A percentile compares a stretch with the other conserved stretches of the same genome.
Evolutionary conservation across 2,113 vertebrate species (phyloP).

Genomic region (Plectropomus leopardus): DNA sequence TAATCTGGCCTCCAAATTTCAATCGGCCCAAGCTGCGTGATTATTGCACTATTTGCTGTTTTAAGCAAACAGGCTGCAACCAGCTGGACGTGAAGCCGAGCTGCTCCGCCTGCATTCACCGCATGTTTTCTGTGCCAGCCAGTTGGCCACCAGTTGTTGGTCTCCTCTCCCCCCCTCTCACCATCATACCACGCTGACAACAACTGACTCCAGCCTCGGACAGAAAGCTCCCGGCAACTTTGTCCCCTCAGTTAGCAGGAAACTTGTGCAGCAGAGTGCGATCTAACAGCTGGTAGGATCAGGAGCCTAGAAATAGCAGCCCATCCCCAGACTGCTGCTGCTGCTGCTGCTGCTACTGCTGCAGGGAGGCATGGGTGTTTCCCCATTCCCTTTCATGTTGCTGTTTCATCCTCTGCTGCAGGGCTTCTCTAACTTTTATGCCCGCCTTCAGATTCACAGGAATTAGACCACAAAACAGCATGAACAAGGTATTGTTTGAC

Average conservation of each 20-base stretch:
- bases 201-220: conserved; percentile 81
- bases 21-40: not conserved
- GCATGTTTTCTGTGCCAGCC: conserved; percentile 76
- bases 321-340: conserved; percentile 69
- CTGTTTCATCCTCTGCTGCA: conserved; percentile 73
- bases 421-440: conserved; percentile 58
- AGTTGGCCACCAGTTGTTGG: conserved; percentile 82
- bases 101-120: conserved; percentile 68
- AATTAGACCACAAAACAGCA: not conserved
- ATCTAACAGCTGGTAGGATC: conserved; percentile 90
- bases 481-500: not conserved
- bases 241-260: conserved; percentile 73
- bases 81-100: conserved; percentile 57
- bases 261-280: conserved; percentile 82
- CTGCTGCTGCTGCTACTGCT: conserved; percentile 55
- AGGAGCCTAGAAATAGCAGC: conserved; percentile 88
- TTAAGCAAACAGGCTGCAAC: conserved; percentile 22
- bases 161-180: conserved; percentile 53
- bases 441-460: conserved; percentile 8
- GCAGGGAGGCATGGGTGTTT: conserved; percentile 76
- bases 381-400: conserved; percentile 73
- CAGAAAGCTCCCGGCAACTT: conserved; percentile 89
- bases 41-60: conserved; percentile 27
- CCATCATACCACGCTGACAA: conserved; percentile 77
- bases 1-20: conserved; percentile 18